Evolutionary conservation across 2,113 vertebrate genomes (phyloP), one percentile per base, ranked within the genome.

Genomic region (Macquaria ambigua): DNA sequence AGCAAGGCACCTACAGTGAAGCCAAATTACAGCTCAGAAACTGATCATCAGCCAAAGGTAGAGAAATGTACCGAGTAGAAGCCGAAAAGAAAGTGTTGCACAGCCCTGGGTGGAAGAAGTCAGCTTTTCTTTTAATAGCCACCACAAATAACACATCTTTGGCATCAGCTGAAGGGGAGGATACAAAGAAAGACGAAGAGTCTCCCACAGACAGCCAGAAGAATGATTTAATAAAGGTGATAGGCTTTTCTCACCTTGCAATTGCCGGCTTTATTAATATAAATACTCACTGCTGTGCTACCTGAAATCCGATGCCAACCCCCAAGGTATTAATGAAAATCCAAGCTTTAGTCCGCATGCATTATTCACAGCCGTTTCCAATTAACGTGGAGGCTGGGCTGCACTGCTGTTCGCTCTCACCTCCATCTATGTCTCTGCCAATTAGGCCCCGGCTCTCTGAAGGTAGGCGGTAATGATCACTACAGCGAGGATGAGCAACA

Each of bases 351-450:
- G 86, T 79, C 87, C 2, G 8, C 90, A 93, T 95, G 78, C 86
- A 95, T 95, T 95, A 95, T 96, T 96, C 94, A 95, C 90, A 85
- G 52, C 87, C 37, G 56, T 82, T 86, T 94, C 92, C 92, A 96
- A 96, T 95, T 94, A 95, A 93, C 81, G 74, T 74, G 31, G 79
- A 88, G 90, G 85, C 81, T 90, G 86, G 85, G 64, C 79, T 77
- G 50, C 66, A 52, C 58, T 39, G 75, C 82, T 58, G 72, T 67
- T 90, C 80, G n/a, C 67, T 77, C 79, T 83, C 82, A 86, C 87
- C 90, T 86, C 82, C 86, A 79, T 93, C 89, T 85, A 52, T n/a
- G 84, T 93, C 93, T 91, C 83, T 81, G 83, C 88, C 93, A 93
- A 90, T 95, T 95, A 94, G 74, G 83, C 48, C n/a, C 28, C 1